phyloP scores from a whole-genome alignment of 2,797 vertebrate genomes.

The Ispidina picta region DNA sequence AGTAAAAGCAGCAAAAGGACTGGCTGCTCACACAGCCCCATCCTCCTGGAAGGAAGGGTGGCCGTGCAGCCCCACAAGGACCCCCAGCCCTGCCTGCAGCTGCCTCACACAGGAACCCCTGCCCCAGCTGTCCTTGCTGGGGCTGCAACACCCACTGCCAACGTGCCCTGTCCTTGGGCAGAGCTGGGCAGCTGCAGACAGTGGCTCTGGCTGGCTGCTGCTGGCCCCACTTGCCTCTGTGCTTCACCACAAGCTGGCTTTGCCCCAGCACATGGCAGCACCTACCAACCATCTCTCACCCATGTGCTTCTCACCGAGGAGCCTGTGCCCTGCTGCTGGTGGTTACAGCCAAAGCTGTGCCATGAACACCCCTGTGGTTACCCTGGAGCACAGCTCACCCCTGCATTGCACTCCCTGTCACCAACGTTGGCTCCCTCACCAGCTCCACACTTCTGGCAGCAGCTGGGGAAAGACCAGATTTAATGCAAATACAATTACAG shows the following conservation, averaged over 20 bases:
- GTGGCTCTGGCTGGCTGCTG: not conserved
- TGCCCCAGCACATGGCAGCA: not conserved
- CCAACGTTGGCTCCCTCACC: not conserved
- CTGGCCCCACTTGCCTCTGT: not conserved
- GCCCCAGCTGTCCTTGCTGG: not conserved
- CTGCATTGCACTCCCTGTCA: not conserved
- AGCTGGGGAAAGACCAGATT: not conserved
- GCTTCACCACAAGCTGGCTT: not conserved
- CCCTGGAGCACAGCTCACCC: accelerated
- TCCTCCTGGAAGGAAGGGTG: accelerated
- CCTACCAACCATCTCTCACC: not conserved
- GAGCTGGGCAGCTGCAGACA: not conserved
- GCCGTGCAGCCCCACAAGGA: not conserved
- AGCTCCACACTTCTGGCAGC: not conserved
- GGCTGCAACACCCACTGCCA: not conserved
- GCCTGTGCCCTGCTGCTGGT: not conserved
- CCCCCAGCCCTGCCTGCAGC: not conserved
- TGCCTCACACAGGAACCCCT: accelerated
- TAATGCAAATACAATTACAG: not conserved
- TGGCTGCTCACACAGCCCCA: accelerated
- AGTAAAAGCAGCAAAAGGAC: not conserved
- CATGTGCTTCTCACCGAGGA: accelerated
- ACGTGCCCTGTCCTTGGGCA: accelerated
- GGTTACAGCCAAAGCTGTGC: not conserved
- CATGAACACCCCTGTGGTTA: not conserved